These are phyloP conservation scores for Erpornis zantholeuca DNA, from an alignment of 2,113 vertebrate genomes.

Conservation along the genomic window DNA sequence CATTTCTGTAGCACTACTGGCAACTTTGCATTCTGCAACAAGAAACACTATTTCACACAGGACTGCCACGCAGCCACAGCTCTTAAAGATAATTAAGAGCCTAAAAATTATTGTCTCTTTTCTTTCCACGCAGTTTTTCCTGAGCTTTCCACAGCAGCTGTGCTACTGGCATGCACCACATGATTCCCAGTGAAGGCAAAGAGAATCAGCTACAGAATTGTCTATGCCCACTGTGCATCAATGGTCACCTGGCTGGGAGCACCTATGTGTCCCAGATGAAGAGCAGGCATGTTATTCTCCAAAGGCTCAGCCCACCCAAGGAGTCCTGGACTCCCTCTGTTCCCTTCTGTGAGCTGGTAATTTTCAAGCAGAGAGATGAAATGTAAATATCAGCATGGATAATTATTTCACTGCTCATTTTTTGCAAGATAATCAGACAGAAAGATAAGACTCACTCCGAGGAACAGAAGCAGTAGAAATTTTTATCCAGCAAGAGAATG, in stretches of 20 bases:
- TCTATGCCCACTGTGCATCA: neutral
- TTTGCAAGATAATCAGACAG: conserved; percentile 24
- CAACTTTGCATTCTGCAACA: neutral
- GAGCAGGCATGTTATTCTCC: neutral
- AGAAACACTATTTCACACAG: neutral
- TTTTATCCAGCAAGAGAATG: neutral
- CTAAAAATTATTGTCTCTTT: neutral
- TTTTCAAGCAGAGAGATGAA: conserved; percentile 31
- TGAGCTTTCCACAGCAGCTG: neutral
- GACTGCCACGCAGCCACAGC: neutral
- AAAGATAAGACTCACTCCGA: neutral
- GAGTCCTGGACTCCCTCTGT: neutral
- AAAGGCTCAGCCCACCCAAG: neutral
- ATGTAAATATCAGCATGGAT: conserved; percentile 42
- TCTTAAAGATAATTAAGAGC: neutral
- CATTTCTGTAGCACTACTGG: neutral
- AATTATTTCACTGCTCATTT: conserved; percentile 55
- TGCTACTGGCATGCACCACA: neutral
- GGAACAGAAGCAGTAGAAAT: neutral
- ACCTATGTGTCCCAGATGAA: neutral
- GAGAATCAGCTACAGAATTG: neutral
- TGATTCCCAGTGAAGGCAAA: neutral
- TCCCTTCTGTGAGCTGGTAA: neutral
- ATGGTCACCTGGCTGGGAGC: neutral
- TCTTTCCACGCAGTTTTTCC: neutral